Evolutionary conservation across 2,113 vertebrate species (phyloP).

Genomic region (Rhineura floridana): DNA sequence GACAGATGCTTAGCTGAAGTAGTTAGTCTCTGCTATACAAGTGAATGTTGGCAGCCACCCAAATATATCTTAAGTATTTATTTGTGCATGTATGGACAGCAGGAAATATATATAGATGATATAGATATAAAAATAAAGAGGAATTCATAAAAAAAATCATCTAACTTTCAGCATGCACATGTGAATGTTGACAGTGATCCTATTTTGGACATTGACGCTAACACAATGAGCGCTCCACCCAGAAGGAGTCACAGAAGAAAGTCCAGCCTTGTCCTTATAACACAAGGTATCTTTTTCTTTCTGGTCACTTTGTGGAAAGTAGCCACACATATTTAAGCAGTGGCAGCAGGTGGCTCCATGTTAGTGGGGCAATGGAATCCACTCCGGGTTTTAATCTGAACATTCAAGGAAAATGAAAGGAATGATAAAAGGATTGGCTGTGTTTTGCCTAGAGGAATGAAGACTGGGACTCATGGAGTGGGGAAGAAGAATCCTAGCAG

Average conservation of each 20-base stretch:
- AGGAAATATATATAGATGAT: too few species aligned
- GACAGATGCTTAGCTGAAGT: conserved; percentile 51
- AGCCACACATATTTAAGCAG: neutral
- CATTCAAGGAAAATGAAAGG: too few species aligned
- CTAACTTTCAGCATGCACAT: neutral
- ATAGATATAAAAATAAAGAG: too few species aligned
- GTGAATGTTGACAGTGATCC: neutral
- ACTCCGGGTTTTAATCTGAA: too few species aligned
- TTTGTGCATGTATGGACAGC: neutral
- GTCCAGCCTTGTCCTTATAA: neutral
- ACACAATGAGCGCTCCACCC: neutral
- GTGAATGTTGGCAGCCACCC: neutral
- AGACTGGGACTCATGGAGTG: too few species aligned
- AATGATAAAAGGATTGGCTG: neutral
- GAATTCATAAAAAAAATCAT: neutral
- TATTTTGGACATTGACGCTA: neutral
- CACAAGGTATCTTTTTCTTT: neutral
- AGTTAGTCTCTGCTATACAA: conserved; percentile 22
- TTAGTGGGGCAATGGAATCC: too few species aligned
- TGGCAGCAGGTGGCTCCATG: too few species aligned
- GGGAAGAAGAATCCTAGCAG: neutral
- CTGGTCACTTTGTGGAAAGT: neutral
- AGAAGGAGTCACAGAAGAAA: neutral
- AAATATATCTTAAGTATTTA: neutral
- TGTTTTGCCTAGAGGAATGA: neutral